Percentiles rank a stretch among this genome's conserved stretches.
Conservation (phyloP, 2,113 vertebrate species). For the Vidua chalybeata region DNA sequence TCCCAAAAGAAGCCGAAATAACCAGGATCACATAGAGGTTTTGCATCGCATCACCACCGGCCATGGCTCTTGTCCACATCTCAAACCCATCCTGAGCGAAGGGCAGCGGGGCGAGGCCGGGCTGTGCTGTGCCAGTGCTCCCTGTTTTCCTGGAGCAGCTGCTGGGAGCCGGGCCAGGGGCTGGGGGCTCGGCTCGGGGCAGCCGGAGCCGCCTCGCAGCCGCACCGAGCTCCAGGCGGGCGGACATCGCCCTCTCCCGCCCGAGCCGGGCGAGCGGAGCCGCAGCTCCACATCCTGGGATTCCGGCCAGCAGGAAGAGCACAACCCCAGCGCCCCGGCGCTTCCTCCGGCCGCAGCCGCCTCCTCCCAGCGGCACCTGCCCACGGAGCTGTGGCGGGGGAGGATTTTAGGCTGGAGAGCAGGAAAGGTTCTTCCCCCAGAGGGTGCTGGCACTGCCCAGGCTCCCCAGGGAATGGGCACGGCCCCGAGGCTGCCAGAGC, state of each 20-base stretch:
- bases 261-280: not conserved
- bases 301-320: not conserved
- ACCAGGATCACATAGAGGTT: fast-evolving
- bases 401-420: fast-evolving
- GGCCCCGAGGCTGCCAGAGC: not conserved
- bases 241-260: conserved; percentile 25
- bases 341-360: not conserved
- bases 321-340: not conserved
- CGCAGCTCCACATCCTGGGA: not conserved
- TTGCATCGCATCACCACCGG: not conserved
- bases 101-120: fast-evolving
- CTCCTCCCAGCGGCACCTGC: not conserved
- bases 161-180: not conserved
- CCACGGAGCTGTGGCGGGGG: fast-evolving
- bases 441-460: not conserved
- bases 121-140: not conserved
- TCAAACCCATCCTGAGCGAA: fast-evolving
- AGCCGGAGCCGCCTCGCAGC: not conserved
- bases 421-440: not conserved
- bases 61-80: fast-evolving
- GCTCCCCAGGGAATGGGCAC: not conserved
- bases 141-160: not conserved
- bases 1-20: not conserved
- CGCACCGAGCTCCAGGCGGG: not conserved
- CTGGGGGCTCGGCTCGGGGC: not conserved